Percentiles rank a stretch among this genome's conserved stretches.
Evolutionary conservation across 2,888 invertebrate species (phyloP).

Genomic region (Willowsia nigromaculata): DNA sequence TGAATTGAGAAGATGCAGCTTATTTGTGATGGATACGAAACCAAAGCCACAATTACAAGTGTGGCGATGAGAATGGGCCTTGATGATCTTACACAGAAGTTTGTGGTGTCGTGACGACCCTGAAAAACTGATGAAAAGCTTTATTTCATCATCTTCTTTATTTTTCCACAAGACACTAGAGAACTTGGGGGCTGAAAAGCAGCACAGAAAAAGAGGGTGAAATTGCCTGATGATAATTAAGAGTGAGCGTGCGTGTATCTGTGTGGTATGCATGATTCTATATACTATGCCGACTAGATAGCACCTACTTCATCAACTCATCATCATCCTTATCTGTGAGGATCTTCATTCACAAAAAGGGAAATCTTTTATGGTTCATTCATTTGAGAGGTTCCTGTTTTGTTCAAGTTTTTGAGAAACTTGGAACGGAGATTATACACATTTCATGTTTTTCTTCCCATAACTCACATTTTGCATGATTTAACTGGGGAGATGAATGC

Average conservation of each 20-base stretch:
- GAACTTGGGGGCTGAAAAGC: background rate
- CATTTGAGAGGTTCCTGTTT: background rate
- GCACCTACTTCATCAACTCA: slow-evolving; percentile 9
- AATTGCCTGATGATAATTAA: slow-evolving; percentile 15
- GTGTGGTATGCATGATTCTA: background rate
- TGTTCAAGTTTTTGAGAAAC: background rate
- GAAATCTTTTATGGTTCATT: background rate
- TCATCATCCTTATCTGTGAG: background rate
- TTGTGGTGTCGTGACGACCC: background rate
- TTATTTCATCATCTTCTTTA: background rate
- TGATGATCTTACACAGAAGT: background rate
- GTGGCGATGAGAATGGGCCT: background rate
- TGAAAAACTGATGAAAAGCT: background rate
- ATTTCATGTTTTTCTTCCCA: background rate
- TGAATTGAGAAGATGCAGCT: background rate
- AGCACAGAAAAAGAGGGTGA: background rate
- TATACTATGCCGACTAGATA: background rate
- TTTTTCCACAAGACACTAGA: background rate
- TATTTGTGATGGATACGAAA: background rate
- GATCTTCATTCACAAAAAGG: background rate
- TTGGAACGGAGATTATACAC: background rate
- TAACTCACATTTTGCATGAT: slow-evolving; percentile 37
- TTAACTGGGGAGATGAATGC: background rate
- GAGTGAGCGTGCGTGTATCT: background rate
- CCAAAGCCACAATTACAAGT: background rate